Evolutionary conservation across 1,140 invertebrate genomes (phyloP).

Genomic region (Pogonomyrmex californicus): DNA sequence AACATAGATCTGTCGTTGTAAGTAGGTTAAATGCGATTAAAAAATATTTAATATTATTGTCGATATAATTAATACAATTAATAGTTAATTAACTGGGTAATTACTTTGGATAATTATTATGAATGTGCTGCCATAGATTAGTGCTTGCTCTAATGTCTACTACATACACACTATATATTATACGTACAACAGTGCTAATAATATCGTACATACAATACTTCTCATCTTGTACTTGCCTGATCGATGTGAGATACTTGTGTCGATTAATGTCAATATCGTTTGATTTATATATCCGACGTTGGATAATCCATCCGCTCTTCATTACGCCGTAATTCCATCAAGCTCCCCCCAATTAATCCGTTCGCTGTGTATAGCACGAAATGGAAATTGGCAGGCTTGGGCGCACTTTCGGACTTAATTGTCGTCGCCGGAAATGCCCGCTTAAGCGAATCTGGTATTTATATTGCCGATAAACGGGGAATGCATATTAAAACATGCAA

Average conservation of each 20-base stretch:
- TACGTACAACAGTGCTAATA: background rate
- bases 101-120: background rate
- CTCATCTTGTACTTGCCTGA: background rate
- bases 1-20: background rate
- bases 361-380: slow-evolving; percentile 49
- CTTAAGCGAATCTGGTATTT: slow-evolving; percentile 77
- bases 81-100: background rate
- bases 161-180: background rate
- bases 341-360: slow-evolving; percentile 61
- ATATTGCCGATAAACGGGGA: slow-evolving; percentile 77
- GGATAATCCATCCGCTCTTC: slow-evolving; percentile 59
- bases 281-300: slow-evolving; percentile 30
- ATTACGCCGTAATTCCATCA: slow-evolving; percentile 63
- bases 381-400: slow-evolving; percentile 74
- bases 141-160: background rate
- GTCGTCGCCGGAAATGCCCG: slow-evolving; percentile 71
- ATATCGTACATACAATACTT: background rate
- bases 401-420: slow-evolving; percentile 75
- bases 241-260: background rate
- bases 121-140: background rate
- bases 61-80: background rate
- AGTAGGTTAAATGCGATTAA: background rate
- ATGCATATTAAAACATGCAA: slow-evolving; percentile 79
- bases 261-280: slow-evolving; percentile 50
- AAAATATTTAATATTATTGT: background rate